Base-by-base conservation (phyloP, 1,140 invertebrate genomes). In the Brachionus manjavacas region DNA sequence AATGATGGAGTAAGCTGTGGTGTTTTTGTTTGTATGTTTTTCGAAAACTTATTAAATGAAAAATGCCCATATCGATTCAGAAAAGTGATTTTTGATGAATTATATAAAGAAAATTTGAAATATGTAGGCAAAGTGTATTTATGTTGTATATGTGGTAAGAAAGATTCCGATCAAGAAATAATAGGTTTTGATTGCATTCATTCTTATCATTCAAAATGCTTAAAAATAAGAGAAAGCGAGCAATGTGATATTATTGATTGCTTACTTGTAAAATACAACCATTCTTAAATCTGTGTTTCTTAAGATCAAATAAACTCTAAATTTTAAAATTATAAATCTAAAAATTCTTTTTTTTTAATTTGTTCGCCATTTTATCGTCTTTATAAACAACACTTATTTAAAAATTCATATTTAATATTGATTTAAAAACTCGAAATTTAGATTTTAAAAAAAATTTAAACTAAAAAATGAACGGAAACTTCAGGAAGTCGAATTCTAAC, bases 201-300 rank as follows among this genome's bases (percentile, higher is more conserved):
- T 72, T 39, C 68, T 41, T 72, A 72, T 16, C 68, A 72, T 72
- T 20, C 31, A 39, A 35, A 72, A 72, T 72, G 68, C 35, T 72
- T 72, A 41, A 72, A 20, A 20, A 72, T 2, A 39, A 16, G 41
- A 0, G 52, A 55, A 20, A 23, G 52, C 52, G 52, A 55, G 52
- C 52, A 55, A 55, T 55, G 52, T 55, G 52, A 55, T 23, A 55
- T 55, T 55, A 55, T 55, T 20, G 52, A 55, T 55, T 55, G 52
- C 16, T 55, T 55, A 55, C 52, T 55, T 3, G 0, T 20, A 20
- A 55, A 55, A 55, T 55, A 55, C 52, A 55, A 55, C n/a, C 52
- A 55, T 20, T 55, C 52, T 20, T 55, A 55, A 55, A 20, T 23
- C 1, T 20, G 52, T 20, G 4, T 20, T 55, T 55, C 8, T 55